These are phyloP conservation scores for Drosophila fuyamai DNA, from an alignment of 1,140 invertebrate genomes.

Conservation along the genomic window DNA sequence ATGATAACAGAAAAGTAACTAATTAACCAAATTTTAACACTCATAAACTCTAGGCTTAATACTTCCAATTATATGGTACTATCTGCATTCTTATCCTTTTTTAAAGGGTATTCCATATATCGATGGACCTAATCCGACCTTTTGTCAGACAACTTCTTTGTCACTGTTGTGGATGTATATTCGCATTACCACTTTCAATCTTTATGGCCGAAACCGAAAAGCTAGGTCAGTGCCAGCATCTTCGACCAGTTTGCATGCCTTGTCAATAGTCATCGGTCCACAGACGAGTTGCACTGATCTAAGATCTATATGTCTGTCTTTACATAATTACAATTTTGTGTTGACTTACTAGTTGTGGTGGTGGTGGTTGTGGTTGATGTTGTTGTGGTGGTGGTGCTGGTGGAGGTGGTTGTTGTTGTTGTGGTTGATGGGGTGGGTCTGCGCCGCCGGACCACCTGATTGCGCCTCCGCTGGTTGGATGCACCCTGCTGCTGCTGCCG, in stretches of 20 bases:
- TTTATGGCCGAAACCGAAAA: constrained; percentile 50
- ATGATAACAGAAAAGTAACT: no score
- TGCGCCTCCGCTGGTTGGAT: constrained; percentile 54
- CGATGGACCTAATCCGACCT: not conserved
- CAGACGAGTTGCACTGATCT: constrained; percentile 14
- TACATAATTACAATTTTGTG: not conserved
- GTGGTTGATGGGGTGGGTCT: constrained; percentile 32
- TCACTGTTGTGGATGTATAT: constrained; percentile 16
- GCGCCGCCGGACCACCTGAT: constrained; percentile 56
- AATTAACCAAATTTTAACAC: no score
- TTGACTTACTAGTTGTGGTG: constrained; percentile 66
- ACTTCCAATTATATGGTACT: no score
- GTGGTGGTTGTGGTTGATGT: constrained; percentile 54
- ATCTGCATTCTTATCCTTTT: no score
- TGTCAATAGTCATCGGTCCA: constrained; percentile 42
- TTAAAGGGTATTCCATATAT: constrained; percentile 4
- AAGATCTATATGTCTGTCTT: not conserved
- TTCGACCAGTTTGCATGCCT: constrained; percentile 58
- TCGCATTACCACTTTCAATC: constrained; percentile 59
- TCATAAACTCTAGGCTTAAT: no score
- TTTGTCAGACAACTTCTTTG: constrained; percentile 37
- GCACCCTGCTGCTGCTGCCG: constrained; percentile 12
- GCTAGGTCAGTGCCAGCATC: constrained; percentile 77
- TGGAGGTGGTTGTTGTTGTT: constrained; percentile 37
- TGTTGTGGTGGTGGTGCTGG: constrained; percentile 46